phyloP scores from a whole-genome alignment of 2,113 vertebrate genomes.

The Chaetorhynchus papuensis region DNA sequence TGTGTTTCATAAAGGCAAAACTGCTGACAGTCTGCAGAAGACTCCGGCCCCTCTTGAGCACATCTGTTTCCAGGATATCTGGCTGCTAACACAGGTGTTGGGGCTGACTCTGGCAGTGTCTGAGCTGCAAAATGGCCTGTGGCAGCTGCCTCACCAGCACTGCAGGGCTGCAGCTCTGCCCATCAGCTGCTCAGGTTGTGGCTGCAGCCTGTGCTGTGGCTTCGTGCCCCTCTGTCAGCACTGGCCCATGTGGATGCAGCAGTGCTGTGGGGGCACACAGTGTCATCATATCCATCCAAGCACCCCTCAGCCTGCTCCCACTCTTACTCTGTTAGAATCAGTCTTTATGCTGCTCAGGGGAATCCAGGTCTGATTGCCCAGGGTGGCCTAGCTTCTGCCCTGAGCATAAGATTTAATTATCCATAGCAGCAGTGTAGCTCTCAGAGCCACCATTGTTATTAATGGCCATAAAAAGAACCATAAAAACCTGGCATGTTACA shows the following conservation, averaged over 20 bases:
- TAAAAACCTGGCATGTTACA: constrained; percentile 31
- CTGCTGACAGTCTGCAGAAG: constrained; percentile 21
- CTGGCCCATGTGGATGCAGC: neutral
- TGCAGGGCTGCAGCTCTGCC: neutral
- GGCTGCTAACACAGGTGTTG: neutral
- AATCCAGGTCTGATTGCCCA: neutral
- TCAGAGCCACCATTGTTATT: constrained; percentile 55
- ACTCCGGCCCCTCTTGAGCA: neutral
- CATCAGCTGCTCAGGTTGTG: rapidly evolving
- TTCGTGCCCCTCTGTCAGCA: neutral
- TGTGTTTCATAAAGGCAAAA: neutral
- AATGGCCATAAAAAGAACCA: constrained; percentile 56
- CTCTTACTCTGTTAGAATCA: neutral
- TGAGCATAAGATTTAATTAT: constrained; percentile 55
- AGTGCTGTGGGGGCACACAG: neutral
- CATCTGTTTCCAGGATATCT: neutral
- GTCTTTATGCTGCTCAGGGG: neutral
- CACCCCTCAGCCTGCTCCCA: neutral
- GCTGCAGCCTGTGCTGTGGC: neutral
- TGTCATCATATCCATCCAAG: neutral
- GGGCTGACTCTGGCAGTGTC: neutral
- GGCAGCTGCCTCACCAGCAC: neutral
- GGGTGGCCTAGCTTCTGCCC: neutral
- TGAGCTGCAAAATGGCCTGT: neutral
- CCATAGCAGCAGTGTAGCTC: constrained; percentile 24